phyloP scores from a whole-genome alignment of 2,797 vertebrate species.

The Hylomyscus alleni region DNA sequence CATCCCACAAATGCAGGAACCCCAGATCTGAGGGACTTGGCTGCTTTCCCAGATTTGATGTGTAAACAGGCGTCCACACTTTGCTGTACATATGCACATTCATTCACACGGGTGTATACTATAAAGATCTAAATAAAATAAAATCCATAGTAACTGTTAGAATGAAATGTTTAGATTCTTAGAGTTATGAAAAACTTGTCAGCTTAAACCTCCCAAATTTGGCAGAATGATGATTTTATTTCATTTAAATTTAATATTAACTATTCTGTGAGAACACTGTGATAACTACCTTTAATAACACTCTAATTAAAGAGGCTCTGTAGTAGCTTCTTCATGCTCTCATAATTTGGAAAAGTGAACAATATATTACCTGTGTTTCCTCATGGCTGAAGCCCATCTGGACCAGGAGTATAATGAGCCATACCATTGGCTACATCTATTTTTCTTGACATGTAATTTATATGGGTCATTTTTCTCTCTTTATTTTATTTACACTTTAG shows the following conservation, averaged over 20 bases:
- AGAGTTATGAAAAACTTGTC: neutral
- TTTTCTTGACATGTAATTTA: neutral
- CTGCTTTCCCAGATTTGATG: neutral
- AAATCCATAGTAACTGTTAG: slow-evolving; percentile 12
- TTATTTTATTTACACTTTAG: neutral
- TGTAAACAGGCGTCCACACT: neutral
- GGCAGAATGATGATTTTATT: slow-evolving; percentile 4
- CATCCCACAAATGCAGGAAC: neutral
- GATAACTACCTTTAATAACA: slow-evolving; percentile 58
- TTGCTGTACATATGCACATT: neutral
- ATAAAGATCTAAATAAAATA: neutral
- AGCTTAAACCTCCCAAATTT: slow-evolving; percentile 24
- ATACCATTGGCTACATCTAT: neutral
- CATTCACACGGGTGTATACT: neutral
- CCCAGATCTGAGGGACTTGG: neutral
- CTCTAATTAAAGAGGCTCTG: slow-evolving; percentile 38
- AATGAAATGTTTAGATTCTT: neutral
- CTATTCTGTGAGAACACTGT: slow-evolving; percentile 19
- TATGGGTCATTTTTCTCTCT: neutral
- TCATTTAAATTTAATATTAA: slow-evolving; percentile 58
- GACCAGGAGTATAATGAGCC: neutral
- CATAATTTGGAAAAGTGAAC: neutral
- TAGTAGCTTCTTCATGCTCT: slow-evolving; percentile 23
- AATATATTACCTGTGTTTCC: slow-evolving; percentile 28
- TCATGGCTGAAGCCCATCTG: neutral